Evolutionary conservation across 2,113 vertebrate species (phyloP).

Genomic region (Gobius niger): DNA sequence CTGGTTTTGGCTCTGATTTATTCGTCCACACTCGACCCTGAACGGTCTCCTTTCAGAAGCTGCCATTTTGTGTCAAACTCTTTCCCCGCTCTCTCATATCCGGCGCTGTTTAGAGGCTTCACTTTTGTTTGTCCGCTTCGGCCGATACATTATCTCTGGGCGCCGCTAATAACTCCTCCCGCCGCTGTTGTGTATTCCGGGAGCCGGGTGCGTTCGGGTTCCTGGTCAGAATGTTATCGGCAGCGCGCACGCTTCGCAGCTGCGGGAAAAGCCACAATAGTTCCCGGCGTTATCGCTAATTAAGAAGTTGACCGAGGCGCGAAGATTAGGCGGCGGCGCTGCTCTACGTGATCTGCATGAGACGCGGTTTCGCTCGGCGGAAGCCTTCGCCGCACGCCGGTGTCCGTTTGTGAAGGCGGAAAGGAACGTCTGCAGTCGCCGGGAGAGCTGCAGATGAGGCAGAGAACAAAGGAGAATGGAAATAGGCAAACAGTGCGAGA

Average conservation of each 20-base stretch:
- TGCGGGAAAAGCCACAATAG: conserved; percentile 70
- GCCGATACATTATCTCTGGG: background rate
- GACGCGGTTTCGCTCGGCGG: conserved; percentile 19
- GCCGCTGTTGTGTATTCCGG: conserved; percentile 16
- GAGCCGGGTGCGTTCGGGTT: conserved; percentile 42
- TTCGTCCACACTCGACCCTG: background rate
- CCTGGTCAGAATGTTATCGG: conserved; percentile 53
- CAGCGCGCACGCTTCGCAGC: conserved; percentile 57
- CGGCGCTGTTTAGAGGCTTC: background rate
- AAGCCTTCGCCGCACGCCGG: conserved; percentile 36
- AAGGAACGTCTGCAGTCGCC: background rate
- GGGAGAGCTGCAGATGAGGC: background rate
- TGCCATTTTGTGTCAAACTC: background rate
- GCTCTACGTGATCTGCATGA: conserved; percentile 71
- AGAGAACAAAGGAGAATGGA: background rate
- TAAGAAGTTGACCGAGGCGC: conserved; percentile 86
- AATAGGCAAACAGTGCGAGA: no score
- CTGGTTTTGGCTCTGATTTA: background rate
- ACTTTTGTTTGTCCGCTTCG: conserved; percentile 2
- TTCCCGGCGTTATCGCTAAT: conserved; percentile 84
- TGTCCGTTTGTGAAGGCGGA: background rate
- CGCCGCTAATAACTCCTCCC: conserved; percentile 16
- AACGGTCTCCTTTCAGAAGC: background rate
- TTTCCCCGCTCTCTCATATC: background rate
- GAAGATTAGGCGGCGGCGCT: conserved; percentile 80